Conservation (phyloP, 2,113 vertebrate species). For the Eidolon helvum region DNA sequence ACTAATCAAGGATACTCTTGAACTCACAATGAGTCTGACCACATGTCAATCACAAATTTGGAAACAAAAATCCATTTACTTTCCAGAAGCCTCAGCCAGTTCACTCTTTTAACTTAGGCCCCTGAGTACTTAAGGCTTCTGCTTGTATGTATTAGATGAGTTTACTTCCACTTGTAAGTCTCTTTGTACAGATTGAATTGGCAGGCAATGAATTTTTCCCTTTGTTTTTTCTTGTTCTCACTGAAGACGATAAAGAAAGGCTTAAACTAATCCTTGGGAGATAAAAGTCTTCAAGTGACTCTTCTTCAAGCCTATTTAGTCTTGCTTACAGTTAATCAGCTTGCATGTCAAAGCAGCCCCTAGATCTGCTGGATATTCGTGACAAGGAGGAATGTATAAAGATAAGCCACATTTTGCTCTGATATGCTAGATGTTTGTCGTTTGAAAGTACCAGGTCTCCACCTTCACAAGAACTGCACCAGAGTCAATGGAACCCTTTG, state of each 20-base stretch:
- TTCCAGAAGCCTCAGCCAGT: neutral
- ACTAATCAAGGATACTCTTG: neutral
- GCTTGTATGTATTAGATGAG: neutral
- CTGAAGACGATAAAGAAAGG: constrained; percentile 16
- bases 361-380: neutral
- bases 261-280: constrained; percentile 33
- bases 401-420: neutral
- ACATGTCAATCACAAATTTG: neutral
- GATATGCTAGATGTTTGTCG: neutral
- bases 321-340: constrained; percentile 30
- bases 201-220: neutral
- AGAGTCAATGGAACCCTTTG: neutral
- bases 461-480: neutral
- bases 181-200: neutral
- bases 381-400: neutral
- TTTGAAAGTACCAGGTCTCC: neutral
- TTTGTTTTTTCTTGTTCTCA: constrained; percentile 49
- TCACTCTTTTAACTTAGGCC: neutral
- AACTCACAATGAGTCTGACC: neutral
- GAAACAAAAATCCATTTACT: neutral
- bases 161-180: neutral
- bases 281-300: constrained; percentile 29
- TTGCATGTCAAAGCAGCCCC: constrained; percentile 20
- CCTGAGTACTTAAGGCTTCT: neutral
- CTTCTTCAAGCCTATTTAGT: constrained; percentile 19